A percentile compares a stretch with the other conserved stretches of the same genome.
phyloP scores from a whole-genome alignment of 2,888 invertebrate species.

The Pemphredon lugubris region DNA sequence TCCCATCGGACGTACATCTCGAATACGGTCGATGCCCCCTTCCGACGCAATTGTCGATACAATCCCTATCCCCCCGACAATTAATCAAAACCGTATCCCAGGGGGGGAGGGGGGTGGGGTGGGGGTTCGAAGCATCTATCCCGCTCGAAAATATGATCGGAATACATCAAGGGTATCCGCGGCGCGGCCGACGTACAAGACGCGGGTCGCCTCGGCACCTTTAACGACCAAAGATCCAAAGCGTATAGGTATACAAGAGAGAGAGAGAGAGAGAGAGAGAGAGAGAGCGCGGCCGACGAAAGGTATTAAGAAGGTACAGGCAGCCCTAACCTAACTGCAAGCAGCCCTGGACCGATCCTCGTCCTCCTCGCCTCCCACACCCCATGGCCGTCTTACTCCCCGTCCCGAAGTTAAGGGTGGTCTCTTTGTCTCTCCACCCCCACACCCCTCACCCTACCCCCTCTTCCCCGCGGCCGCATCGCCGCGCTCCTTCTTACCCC shows the following conservation, averaged over 20 bases:
- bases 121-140: conserved; percentile 1
- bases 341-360: conserved; percentile 68
- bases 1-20: too few species aligned
- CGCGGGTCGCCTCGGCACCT: conserved; percentile 46
- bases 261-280: too few species aligned
- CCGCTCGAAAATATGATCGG: conserved; percentile 28
- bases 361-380: conserved; percentile 54
- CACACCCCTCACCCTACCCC: conserved; percentile 32
- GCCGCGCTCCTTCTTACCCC: too few species aligned
- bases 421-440: conserved; percentile 72
- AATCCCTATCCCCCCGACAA: conserved; percentile 8
- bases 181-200: conserved; percentile 31
- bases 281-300: conserved; percentile 62
- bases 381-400: conserved; percentile 65
- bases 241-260: conserved; percentile 59
- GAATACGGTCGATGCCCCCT: too few species aligned
- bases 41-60: conserved; percentile 20
- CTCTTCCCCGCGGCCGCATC: too few species aligned
- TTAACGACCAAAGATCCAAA: conserved; percentile 63
- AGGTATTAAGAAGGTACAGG: conserved; percentile 69
- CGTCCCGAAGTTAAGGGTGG: conserved; percentile 73
- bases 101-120: too few species aligned
- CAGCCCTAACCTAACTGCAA: conserved; percentile 68
- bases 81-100: conserved; percentile 16
- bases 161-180: conserved; percentile 32